Percentiles rank a stretch among this genome's conserved stretches.
Evolutionary conservation across 2,888 invertebrate genomes (phyloP).

Genomic region (Labia minor): DNA sequence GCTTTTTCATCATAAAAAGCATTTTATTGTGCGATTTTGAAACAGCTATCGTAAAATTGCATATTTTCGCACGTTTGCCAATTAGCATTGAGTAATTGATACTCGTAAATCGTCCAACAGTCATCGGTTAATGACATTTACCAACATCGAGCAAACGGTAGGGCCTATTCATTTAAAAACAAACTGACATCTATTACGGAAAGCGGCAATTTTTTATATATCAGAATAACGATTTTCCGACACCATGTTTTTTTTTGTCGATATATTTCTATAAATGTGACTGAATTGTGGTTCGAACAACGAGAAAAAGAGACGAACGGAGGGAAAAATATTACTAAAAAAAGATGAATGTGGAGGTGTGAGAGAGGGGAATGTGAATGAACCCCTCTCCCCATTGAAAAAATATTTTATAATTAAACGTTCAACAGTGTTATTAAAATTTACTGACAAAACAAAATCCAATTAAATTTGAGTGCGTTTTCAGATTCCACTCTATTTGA

Average conservation of each 20-base stretch:
- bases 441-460: conserved; percentile 39
- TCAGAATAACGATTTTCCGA: conserved; percentile 13
- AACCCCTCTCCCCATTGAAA: not conserved
- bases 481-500: conserved; percentile 29
- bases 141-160: not conserved
- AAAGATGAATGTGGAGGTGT: not conserved
- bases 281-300: conserved; percentile 1
- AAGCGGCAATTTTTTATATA: conserved; percentile 7
- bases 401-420: conserved; percentile 13
- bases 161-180: conserved; percentile 6
- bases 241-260: conserved; percentile 13
- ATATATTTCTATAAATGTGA: conserved; percentile 13
- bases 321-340: conserved; percentile 1
- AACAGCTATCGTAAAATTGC: conserved; percentile 4
- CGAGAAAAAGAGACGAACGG: not conserved
- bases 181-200: conserved; percentile 8
- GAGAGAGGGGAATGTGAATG: not conserved
- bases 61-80: conserved; percentile 7
- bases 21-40: not conserved
- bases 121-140: conserved; percentile 8
- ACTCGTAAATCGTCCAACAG: conserved; percentile 4
- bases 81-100: conserved; percentile 13
- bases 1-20: conserved; percentile 8
- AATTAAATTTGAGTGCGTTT: conserved; percentile 44
- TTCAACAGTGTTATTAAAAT: conserved; percentile 13